These are phyloP conservation scores for Xiphias gladius DNA, from an alignment of 2,113 vertebrate species.

Conservation along the genomic window DNA sequence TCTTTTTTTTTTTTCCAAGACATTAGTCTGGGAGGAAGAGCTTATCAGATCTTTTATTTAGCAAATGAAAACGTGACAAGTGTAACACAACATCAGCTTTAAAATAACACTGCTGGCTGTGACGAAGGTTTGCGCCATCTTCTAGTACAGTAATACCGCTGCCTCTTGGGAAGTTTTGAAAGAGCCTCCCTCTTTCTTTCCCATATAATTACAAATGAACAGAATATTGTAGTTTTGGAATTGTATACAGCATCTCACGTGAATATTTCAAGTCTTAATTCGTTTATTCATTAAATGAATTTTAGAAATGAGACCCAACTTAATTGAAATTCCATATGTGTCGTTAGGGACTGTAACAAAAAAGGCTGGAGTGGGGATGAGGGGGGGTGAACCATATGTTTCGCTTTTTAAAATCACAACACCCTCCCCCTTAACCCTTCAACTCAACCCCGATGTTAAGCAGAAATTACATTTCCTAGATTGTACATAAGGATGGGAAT, in stretches of 20 bases:
- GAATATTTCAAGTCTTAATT: no score
- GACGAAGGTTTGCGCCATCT: neutral
- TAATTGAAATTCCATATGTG: neutral
- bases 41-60: slow-evolving; percentile 42
- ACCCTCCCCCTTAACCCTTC: no score
- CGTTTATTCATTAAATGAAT: neutral
- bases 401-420: neutral
- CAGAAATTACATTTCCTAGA: no score
- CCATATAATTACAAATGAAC: neutral
- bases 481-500: no score
- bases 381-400: no score
- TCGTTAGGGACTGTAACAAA: neutral
- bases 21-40: neutral
- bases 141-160: neutral
- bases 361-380: no score
- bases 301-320: no score
- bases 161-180: slow-evolving; percentile 35
- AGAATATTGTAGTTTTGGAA: neutral
- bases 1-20: slow-evolving; percentile 52
- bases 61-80: slow-evolving; percentile 11
- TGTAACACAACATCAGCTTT: neutral
- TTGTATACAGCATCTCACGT: no score
- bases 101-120: slow-evolving; percentile 7
- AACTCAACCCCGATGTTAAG: no score
- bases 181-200: no score